A percentile compares a stretch with the other conserved stretches of the same genome.
Evolutionary conservation across 2,797 vertebrate genomes (phyloP).

Genomic region (Urosaurus nigricauda): DNA sequence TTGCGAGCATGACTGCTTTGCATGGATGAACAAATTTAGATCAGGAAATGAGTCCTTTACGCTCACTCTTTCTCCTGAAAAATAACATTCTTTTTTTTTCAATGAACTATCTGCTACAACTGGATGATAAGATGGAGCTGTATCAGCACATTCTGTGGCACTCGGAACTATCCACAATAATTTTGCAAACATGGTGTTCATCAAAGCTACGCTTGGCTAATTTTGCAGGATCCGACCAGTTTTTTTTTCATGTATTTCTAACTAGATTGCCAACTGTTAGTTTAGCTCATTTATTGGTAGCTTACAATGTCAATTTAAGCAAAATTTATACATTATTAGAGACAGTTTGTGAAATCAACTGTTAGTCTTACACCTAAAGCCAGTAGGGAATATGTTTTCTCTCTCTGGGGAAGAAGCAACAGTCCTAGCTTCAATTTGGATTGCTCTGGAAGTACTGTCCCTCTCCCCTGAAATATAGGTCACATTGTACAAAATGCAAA

Average conservation of each 20-base stretch:
- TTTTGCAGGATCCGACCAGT: neutral
- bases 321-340: neutral
- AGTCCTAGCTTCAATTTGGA: neutral
- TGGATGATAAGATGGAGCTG: neutral
- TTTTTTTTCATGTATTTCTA: constrained; percentile 23
- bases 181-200: neutral
- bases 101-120: constrained; percentile 16
- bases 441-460: neutral
- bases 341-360: neutral
- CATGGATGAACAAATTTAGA: neutral
- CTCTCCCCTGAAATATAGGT: neutral
- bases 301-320: neutral
- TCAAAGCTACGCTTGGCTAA: neutral
- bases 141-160: neutral
- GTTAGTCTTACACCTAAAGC: neutral
- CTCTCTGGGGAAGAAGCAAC: neutral
- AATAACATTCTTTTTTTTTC: constrained; percentile 8
- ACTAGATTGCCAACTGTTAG: neutral
- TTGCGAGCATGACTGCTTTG: constrained; percentile 10
- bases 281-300: neutral
- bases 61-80: neutral
- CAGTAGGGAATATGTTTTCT: neutral
- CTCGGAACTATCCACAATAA: neutral
- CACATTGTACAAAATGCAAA: neutral
- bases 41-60: constrained; percentile 5